These are phyloP conservation scores for Peromyscus melanophrys DNA, from an alignment of 2,797 vertebrate species.

Conservation along the genomic window DNA sequence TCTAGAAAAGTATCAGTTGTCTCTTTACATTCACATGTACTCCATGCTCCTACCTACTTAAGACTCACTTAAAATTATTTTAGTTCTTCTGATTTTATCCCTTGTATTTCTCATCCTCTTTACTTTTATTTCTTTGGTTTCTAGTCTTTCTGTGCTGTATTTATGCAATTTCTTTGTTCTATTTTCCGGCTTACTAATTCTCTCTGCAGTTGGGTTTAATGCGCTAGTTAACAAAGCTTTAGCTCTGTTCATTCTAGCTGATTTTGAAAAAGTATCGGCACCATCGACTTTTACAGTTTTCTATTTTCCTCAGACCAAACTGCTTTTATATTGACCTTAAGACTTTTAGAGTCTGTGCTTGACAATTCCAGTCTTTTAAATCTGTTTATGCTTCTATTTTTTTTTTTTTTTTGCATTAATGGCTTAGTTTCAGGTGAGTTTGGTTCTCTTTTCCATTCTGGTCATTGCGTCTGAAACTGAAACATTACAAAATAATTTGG, in stretches of 20 bases:
- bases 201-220: not conserved
- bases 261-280: not conserved
- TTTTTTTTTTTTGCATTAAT: too few relatives aligned
- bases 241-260: not conserved
- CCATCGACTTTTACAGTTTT: not conserved
- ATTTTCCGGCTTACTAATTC: not conserved
- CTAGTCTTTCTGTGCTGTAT: not conserved
- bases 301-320: not conserved
- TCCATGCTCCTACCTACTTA: not conserved
- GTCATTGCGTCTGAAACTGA: too few relatives aligned
- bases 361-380: too few relatives aligned
- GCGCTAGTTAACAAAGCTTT: not conserved
- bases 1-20: not conserved
- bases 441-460: too few relatives aligned
- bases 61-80: not conserved
- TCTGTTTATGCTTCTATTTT: too few relatives aligned
- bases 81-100: not conserved
- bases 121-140: not conserved
- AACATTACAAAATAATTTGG: too few relatives aligned
- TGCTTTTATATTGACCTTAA: not conserved
- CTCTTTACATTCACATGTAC: not conserved
- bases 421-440: too few relatives aligned
- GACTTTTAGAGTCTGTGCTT: not conserved
- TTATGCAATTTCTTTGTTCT: conserved; percentile 16
- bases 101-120: not conserved